A percentile compares a stretch with the other conserved stretches of the same genome.
phyloP scores from a whole-genome alignment of 2,888 invertebrate genomes.

The Entomobrya multifasciata region DNA sequence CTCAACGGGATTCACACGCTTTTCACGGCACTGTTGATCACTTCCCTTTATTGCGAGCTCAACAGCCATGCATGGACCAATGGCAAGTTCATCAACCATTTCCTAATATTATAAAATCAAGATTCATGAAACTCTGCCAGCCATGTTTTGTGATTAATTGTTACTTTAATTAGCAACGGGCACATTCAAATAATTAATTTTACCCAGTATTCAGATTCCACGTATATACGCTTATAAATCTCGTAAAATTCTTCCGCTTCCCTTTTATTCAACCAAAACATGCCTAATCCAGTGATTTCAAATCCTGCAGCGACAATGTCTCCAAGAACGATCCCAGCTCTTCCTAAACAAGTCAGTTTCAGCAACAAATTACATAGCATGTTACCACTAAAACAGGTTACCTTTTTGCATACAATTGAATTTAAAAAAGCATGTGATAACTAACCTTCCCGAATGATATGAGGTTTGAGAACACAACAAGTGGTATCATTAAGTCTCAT shows the following conservation, averaged over 20 bases:
- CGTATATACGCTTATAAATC: constrained; percentile 84
- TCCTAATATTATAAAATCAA: constrained; percentile 45
- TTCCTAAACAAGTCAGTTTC: constrained; percentile 80
- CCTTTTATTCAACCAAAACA: constrained; percentile 88
- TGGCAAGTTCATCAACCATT: constrained; percentile 74
- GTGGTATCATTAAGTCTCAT: constrained; percentile 81
- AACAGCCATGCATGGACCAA: constrained; percentile 74
- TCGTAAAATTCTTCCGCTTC: constrained; percentile 96
- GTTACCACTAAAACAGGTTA: constrained; percentile 77
- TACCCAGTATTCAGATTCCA: constrained; percentile 71
- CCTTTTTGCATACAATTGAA: too few relatives aligned
- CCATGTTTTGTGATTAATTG: too few relatives aligned
- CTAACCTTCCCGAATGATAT: constrained; percentile 91
- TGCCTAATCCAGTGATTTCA: constrained; percentile 89
- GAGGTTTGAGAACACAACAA: constrained; percentile 93
- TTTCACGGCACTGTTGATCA: constrained; percentile 1
- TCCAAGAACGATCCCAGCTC: constrained; percentile 86
- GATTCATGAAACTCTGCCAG: not conserved
- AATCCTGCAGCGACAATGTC: constrained; percentile 90
- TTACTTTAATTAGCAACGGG: not conserved
- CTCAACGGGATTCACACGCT: constrained; percentile 81
- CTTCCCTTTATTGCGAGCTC: constrained; percentile 56
- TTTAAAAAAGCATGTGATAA: too few relatives aligned
- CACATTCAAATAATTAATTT: not conserved
- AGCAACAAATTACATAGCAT: not conserved